Evolutionary conservation across 2,888 invertebrate species (phyloP).

Genomic region (Nephrotoma flavescens): DNA sequence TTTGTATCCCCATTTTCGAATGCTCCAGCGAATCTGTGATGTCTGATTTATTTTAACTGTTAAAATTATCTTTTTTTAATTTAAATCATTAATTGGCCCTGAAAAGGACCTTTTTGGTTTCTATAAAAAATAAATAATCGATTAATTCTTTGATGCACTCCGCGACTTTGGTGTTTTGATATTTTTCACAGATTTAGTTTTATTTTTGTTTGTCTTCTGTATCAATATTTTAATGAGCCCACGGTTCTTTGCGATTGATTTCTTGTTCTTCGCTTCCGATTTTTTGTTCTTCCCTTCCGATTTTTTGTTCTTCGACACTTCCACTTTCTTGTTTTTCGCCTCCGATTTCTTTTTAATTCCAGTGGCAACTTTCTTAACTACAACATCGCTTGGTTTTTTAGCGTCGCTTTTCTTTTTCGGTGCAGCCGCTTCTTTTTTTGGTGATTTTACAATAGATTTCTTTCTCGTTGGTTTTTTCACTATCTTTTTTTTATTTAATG

Average conservation of each 20-base stretch:
- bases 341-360: neutral
- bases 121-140: neutral
- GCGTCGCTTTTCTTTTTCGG: neutral
- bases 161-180: neutral
- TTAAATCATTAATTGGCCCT: neutral
- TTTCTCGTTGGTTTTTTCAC: neutral
- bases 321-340: neutral
- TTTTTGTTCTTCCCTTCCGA: neutral
- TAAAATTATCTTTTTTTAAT: neutral
- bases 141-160: neutral
- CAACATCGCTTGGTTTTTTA: neutral
- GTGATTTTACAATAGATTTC: neutral
- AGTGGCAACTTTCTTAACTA: neutral
- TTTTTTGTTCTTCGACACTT: neutral
- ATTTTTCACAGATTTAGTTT: neutral
- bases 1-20: too few species aligned
- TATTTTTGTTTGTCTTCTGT: neutral
- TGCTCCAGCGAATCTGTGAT: too few species aligned
- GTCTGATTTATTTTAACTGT: neutral
- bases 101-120: neutral
- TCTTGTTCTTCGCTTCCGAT: neutral
- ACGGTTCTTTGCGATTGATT: neutral
- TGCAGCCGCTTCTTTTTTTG: too few species aligned
- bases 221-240: neutral
- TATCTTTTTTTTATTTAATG: neutral